Base-by-base conservation (phyloP, 1,140 invertebrate species). In the Conopomorpha cramerella region DNA sequence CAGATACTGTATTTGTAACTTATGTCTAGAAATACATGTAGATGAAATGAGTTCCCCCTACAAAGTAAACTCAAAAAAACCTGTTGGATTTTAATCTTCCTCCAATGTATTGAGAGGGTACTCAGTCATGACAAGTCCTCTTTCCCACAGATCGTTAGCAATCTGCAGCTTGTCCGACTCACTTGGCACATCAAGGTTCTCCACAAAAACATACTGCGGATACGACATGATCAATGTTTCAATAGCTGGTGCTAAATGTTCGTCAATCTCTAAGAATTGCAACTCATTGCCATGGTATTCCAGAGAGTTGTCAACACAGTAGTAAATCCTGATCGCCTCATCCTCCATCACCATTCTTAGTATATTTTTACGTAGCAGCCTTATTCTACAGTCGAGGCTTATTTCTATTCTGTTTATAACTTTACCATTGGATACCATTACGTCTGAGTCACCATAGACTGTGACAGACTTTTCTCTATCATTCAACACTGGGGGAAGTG, bases 271-370 rank as follows among this genome's bases (percentile, higher is more conserved):
- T 40, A 96, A 65, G 68, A 78, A 94, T 42, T 90, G 87, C 15
- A 84, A 65, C 30, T 94, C 92, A 61, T 84, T 84, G 18, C 86
- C 91, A 60, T 92, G 91, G 58, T 93, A 95, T 42, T 89, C 83
- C 43, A 88, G 79, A 0, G 88, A 86, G 78, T 97, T 97, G 55
- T 94, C 91, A 32, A 84, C 73, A 38, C 84, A 87, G 65, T 92
- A 91, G 64, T 93, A 96, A 27, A 95, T 50, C 19, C 81, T 81
- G 25, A 86, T 79, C 1, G 43, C 50, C 8, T 86, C 82, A 26
- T 86, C 83, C 49, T 90, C 88, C 12, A 83, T 72, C 1, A 93
- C 81, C 43, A 95, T 71, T 37, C 91, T 86, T 26, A 89, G 33
- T 43, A 85, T 84, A 62, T 90, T 86, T 34, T 81, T 84, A 37